A percentile compares a stretch with the other conserved stretches of the same genome.
Evolutionary conservation across 2,888 invertebrate species (phyloP).

Genomic region (Erpobdella octoculata): DNA sequence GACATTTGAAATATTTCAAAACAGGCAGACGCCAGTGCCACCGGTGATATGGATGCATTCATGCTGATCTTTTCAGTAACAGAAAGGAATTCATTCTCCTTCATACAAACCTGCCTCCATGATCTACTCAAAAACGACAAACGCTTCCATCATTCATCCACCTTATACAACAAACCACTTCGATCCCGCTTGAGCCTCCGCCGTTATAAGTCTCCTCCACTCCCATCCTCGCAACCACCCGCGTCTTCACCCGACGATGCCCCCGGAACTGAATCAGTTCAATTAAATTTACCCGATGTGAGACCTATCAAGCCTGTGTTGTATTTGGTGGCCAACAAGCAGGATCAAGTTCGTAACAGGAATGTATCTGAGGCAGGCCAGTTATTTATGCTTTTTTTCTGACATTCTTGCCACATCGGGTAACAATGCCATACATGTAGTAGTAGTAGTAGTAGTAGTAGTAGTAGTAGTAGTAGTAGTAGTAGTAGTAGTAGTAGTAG

Average conservation of each 20-base stretch:
- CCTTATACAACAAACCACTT: background rate
- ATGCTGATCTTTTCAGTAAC: conserved; percentile 33
- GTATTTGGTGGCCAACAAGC: conserved; percentile 85
- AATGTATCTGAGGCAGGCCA: conserved; percentile 75
- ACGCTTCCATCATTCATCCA: background rate
- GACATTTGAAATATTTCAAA: too few relatives aligned
- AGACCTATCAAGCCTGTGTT: conserved; percentile 51
- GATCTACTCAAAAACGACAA: conserved; percentile 20
- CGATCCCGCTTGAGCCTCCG: background rate
- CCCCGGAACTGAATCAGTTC: background rate
- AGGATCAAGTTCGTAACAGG: conserved; percentile 78
- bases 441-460: conserved; percentile 12
- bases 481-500: conserved; percentile 16
- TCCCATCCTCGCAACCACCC: background rate
- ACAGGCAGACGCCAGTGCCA: too few relatives aligned
- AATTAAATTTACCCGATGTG: background rate
- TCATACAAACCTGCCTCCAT: conserved; percentile 26
- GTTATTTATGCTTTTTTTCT: conserved; percentile 38
- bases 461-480: conserved; percentile 14
- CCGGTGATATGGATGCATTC: conserved; percentile 27
- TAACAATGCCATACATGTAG: too few relatives aligned
- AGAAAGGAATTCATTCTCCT: conserved; percentile 27
- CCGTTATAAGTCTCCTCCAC: background rate
- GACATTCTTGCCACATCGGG: background rate
- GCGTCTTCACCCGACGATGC: too few relatives aligned